A percentile compares a stretch with the other conserved stretches of the same genome.
Evolutionary conservation across 2,113 vertebrate genomes (phyloP).

Genomic region (Centropristis striata): DNA sequence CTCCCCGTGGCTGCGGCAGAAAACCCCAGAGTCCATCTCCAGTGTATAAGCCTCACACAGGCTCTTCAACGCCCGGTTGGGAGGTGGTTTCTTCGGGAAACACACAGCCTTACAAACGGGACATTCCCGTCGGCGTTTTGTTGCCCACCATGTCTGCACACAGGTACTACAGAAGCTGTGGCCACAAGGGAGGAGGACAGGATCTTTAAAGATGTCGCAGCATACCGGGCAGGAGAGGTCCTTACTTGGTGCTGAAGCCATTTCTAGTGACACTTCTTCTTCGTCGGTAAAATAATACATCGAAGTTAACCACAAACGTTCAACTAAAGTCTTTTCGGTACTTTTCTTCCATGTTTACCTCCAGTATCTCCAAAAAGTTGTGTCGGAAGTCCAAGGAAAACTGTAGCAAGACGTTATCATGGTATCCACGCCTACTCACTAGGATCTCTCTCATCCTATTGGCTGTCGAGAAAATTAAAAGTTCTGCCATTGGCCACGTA

Average conservation of each 20-base stretch:
- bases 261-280: background rate
- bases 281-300: no score
- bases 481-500: no score
- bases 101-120: constrained; percentile 12
- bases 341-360: no score
- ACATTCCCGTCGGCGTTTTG: accelerated
- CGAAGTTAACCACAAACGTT: no score
- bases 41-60: background rate
- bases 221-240: constrained; percentile 29
- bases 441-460: background rate
- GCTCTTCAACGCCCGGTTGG: constrained; percentile 11
- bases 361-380: no score
- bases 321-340: no score
- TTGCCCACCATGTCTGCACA: background rate
- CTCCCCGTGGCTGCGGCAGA: constrained; percentile 8
- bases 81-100: accelerated
- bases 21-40: background rate
- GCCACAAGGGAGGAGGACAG: background rate
- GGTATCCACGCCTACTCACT: no score
- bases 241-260: background rate
- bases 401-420: no score
- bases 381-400: no score
- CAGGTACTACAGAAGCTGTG: constrained; percentile 16
- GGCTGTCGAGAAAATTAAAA: background rate
- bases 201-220: background rate